Conservation (phyloP, 1,140 invertebrate species). For the Macrocentrus cingulum region DNA sequence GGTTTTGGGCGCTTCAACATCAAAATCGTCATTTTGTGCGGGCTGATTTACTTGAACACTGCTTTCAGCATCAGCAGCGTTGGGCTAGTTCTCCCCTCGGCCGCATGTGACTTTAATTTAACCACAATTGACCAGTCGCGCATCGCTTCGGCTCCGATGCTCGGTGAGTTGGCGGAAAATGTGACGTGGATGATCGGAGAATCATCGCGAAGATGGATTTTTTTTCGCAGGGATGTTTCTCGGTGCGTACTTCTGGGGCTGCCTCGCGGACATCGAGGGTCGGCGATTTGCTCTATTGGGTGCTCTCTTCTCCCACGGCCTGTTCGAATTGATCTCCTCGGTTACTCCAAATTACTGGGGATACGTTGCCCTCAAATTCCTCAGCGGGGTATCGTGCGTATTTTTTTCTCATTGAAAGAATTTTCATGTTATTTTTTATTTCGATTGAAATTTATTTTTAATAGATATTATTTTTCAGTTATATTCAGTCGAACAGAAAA, state of each 20-base stretch:
- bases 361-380: constrained; percentile 61
- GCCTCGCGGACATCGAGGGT: constrained; percentile 56
- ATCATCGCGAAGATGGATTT: too few relatives aligned
- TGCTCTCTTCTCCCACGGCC: constrained; percentile 55
- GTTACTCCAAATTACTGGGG: constrained; percentile 51
- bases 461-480: too few relatives aligned
- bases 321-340: constrained; percentile 50
- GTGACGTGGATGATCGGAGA: constrained; percentile 54
- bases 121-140: constrained; percentile 61
- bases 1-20: constrained; percentile 63
- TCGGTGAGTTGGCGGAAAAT: constrained; percentile 57
- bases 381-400: constrained; percentile 66
- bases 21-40: constrained; percentile 57
- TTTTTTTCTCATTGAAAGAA: too few relatives aligned
- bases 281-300: constrained; percentile 51
- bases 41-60: constrained; percentile 62
- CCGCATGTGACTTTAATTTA: constrained; percentile 62
- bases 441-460: too few relatives aligned
- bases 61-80: constrained; percentile 48
- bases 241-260: constrained; percentile 60
- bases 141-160: constrained; percentile 49
- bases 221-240: constrained; percentile 61
- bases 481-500: too few relatives aligned
- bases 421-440: too few relatives aligned
- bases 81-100: constrained; percentile 63